Evolutionary conservation across 2,888 invertebrate species (phyloP), one percentile per base, ranked within the genome.

Genomic region (Patella ulyssiponensis): DNA sequence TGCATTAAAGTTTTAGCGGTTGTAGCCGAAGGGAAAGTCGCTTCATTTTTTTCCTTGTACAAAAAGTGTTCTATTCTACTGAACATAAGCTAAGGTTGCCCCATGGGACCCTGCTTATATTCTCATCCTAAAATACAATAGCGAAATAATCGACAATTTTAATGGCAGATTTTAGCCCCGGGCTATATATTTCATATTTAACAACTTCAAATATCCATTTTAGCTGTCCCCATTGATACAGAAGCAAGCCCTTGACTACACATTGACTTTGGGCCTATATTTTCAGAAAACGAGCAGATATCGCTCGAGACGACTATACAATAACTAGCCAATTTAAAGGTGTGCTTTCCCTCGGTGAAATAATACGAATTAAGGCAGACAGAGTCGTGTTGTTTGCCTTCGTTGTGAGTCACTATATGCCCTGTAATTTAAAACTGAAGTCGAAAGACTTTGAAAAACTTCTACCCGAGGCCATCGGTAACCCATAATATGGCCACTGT

Each of bases 1-100:
- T 64, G 64, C 64, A 64, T 64, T 64, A 64, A 64, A 64, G 20
- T 64, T 64, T 20, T 23, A 23, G 20, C 64, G 44, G 20, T 23
- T 23, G 14, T 64, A 64, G 64, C 64, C 64, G 64, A 64, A 64
- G 64, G 64, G 64, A 64, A 64, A 64, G 64, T 64, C 64, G 64
- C 23, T 64, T 64, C 20, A 12, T 20, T 64, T 44, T 44, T 64
- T 64, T 64, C 11, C 14, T 12, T 23, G 23, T 20, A 23, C 20
- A 64, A 64, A 64, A 64, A 64, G 64, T 23, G 9, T 14, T 23
- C 64, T 23, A 20, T 64, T 64, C 23, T 64, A 64, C 20, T 23
- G 64, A 20, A 64, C 64, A 64, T 64, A 64, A 64, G 64, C 20
- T 64, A 64, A 20, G 23, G 12, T 64, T 64, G 64, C 64, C 64